These are phyloP conservation scores for Agrilus biguttatus DNA, from an alignment of 2,888 invertebrate genomes.

Conservation along the genomic window DNA sequence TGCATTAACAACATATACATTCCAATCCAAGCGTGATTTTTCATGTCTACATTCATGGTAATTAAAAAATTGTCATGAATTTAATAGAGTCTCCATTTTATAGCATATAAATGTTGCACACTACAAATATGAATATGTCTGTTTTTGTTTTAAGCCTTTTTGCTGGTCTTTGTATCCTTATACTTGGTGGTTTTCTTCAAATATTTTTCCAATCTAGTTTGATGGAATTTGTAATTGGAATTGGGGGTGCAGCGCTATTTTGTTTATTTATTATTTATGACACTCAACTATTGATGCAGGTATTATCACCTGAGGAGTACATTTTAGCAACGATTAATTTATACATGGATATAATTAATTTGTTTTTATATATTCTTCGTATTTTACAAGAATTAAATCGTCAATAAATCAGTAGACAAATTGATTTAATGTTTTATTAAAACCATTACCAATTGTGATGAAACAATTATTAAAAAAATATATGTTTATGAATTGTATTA, in stretches of 20 bases:
- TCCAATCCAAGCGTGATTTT: constrained; percentile 76
- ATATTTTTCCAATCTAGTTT: constrained; percentile 57
- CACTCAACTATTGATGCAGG: constrained; percentile 71
- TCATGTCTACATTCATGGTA: constrained; percentile 64
- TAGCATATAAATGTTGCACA: too few species aligned
- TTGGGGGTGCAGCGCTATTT: constrained; percentile 63
- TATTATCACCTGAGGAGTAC: constrained; percentile 73
- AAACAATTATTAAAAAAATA: too few species aligned
- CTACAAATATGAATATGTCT: constrained; percentile 3
- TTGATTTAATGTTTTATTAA: too few species aligned
- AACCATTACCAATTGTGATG: too few species aligned
- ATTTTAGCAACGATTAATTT: constrained; percentile 74
- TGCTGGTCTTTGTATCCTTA: constrained; percentile 49
- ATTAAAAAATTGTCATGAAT: constrained; percentile 10
- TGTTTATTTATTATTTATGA: constrained; percentile 73
- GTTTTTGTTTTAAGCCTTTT: constrained; percentile 39
- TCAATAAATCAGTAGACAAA: constrained; percentile 24
- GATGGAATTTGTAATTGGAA: constrained; percentile 54
- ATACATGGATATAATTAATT: constrained; percentile 76
- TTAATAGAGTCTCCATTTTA: too few species aligned
- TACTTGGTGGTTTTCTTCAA: constrained; percentile 60
- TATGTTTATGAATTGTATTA: too few species aligned
- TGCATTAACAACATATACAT: constrained; percentile 66
- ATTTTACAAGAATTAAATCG: constrained; percentile 49
- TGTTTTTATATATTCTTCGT: constrained; percentile 68